Evolutionary conservation across 2,888 invertebrate genomes (phyloP).

Genomic region (Clitarchus hookeri): DNA sequence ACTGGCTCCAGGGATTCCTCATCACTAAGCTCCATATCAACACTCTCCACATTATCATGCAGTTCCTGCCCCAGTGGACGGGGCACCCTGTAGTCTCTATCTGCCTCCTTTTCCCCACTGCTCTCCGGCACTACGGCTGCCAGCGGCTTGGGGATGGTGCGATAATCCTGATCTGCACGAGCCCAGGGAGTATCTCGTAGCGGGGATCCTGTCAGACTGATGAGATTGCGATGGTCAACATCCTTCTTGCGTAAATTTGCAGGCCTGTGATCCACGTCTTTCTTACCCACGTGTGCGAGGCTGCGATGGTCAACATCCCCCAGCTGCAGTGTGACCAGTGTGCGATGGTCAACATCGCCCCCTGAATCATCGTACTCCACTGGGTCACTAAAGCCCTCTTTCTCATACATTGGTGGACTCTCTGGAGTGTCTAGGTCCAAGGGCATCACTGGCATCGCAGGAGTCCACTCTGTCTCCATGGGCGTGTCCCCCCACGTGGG

Average conservation of each 20-base stretch:
- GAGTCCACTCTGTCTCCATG: slow-evolving; percentile 49
- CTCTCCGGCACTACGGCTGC: background rate
- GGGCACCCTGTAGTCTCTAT: slow-evolving; percentile 34
- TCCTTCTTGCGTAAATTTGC: slow-evolving; percentile 39
- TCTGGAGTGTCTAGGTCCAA: slow-evolving; percentile 62
- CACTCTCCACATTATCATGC: slow-evolving; percentile 75
- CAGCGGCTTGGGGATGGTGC: slow-evolving; percentile 19
- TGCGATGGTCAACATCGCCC: slow-evolving; percentile 65
- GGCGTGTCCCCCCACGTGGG: slow-evolving; percentile 53
- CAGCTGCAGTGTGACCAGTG: slow-evolving; percentile 57
- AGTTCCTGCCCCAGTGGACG: slow-evolving; percentile 33
- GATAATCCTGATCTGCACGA: slow-evolving; percentile 43
- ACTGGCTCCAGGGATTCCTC: slow-evolving; percentile 61
- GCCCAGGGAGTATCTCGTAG: slow-evolving; percentile 48
- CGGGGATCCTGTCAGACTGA: slow-evolving; percentile 78
- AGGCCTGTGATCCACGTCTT: slow-evolving; percentile 42
- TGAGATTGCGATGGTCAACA: slow-evolving; percentile 66
- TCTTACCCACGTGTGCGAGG: slow-evolving; percentile 55
- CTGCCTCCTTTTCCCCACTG: slow-evolving; percentile 20
- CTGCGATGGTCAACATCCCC: slow-evolving; percentile 60
- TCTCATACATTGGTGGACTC: slow-evolving; percentile 69
- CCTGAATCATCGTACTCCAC: slow-evolving; percentile 65
- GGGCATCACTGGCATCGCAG: slow-evolving; percentile 49
- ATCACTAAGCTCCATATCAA: slow-evolving; percentile 87
- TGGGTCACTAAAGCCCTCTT: slow-evolving; percentile 61